Conservation (phyloP, 2,113 vertebrate genomes). For the Ammodytes dubius region DNA sequence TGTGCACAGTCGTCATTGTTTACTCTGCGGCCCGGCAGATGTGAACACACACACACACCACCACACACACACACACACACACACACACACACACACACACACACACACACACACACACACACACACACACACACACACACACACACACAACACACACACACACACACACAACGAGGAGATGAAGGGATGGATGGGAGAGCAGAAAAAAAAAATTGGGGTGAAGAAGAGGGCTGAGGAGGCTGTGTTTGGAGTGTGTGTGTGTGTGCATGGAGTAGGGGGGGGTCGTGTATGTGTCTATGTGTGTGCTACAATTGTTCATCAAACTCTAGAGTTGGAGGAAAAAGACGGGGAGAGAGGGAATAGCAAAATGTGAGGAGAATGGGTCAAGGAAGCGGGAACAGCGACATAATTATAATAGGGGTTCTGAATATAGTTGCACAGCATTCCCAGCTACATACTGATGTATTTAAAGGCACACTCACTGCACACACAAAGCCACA, state of each 20-base stretch:
- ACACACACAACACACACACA: not conserved
- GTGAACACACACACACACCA: conserved; percentile 2
- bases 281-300: not conserved
- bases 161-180: conserved; percentile 20
- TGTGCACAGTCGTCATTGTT: conserved; percentile 75
- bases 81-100: too few relatives aligned
- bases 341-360: conserved; percentile 3
- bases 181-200: conserved; percentile 28
- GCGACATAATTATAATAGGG: conserved; percentile 28
- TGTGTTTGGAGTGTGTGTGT: not conserved
- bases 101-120: too few relatives aligned
- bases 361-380: not conserved
- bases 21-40: conserved; percentile 49
- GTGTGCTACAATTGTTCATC: not conserved
- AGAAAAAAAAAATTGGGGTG: not conserved
- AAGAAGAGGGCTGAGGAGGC: not conserved
- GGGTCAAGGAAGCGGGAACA: conserved; percentile 24
- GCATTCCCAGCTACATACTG: not conserved
- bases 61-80: too few relatives aligned
- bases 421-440: conserved; percentile 43
- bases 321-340: not conserved
- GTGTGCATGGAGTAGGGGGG: not conserved
- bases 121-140: too few relatives aligned
- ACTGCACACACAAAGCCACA: conserved; percentile 14
- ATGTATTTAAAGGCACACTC: conserved; percentile 9